Evolutionary conservation across 2,113 vertebrate species (phyloP).

Genomic region (Dissostichus mawsoni): DNA sequence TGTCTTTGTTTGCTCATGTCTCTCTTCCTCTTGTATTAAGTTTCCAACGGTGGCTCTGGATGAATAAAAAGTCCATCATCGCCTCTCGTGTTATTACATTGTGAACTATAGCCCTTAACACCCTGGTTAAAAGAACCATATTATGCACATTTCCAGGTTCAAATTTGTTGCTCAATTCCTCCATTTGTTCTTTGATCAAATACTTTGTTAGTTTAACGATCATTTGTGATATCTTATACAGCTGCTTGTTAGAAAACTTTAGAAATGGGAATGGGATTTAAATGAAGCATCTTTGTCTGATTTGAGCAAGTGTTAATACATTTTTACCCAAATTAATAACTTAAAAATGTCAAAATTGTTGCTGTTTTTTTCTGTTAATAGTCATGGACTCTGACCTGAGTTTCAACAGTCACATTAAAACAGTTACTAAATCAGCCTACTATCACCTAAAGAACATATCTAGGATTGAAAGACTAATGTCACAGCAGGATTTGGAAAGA

Average conservation of each 20-base stretch:
- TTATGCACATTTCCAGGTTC: too few species aligned
- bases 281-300: background rate
- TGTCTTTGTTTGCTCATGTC: conserved; percentile 9
- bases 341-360: background rate
- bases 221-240: background rate
- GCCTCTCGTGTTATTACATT: too few species aligned
- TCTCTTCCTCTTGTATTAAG: background rate
- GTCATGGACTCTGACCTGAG: too few species aligned
- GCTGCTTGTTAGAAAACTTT: background rate
- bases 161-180: background rate
- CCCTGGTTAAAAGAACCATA: too few species aligned
- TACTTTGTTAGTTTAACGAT: background rate
- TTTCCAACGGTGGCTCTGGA: background rate
- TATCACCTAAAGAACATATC: too few species aligned
- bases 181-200: background rate
- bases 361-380: background rate
- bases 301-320: background rate
- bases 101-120: too few species aligned
- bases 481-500: too few species aligned
- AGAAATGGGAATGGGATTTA: background rate
- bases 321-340: too few species aligned
- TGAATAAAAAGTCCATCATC: too few species aligned
- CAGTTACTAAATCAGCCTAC: too few species aligned
- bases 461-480: too few species aligned
- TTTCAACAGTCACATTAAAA: too few species aligned